A percentile compares a stretch with the other conserved stretches of the same genome.
These are phyloP conservation scores for Caenorhabditis sp. DNA, from an alignment of 2,888 invertebrate genomes.

Conservation along the genomic window DNA sequence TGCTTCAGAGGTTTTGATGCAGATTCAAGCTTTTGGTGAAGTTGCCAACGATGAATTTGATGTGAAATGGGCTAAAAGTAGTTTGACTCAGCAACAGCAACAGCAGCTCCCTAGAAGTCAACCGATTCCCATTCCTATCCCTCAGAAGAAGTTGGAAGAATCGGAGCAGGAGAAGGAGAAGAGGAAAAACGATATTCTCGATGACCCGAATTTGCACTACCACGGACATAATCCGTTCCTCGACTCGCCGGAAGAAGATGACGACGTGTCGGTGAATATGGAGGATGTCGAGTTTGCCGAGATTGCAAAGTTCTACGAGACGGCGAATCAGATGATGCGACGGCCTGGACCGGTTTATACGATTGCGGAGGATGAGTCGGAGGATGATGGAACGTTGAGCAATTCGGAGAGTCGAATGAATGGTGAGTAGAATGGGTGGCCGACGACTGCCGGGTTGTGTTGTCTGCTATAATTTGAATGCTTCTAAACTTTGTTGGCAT, in stretches of 20 bases:
- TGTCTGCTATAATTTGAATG: background rate
- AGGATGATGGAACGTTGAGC: slow-evolving; percentile 55
- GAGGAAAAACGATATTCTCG: slow-evolving; percentile 15
- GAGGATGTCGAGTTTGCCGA: slow-evolving; percentile 54
- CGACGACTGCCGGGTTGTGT: background rate
- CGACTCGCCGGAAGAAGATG: slow-evolving; percentile 63
- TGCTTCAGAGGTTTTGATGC: slow-evolving; percentile 59
- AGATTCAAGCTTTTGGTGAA: slow-evolving; percentile 69
- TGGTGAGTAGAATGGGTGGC: slow-evolving; percentile 25
- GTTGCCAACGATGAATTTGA: slow-evolving; percentile 70
- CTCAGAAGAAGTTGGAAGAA: slow-evolving; percentile 31
- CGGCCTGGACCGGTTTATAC: slow-evolving; percentile 71
- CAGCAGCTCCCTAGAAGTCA: slow-evolving; percentile 17
- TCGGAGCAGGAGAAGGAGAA: slow-evolving; percentile 21
- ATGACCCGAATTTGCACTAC: slow-evolving; percentile 23
- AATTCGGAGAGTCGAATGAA: slow-evolving; percentile 55
- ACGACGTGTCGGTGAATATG: slow-evolving; percentile 58
- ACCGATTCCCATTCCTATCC: slow-evolving; percentile 35
- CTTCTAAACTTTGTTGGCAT: no score
- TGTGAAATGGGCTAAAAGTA: slow-evolving; percentile 66
- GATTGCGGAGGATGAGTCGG: slow-evolving; percentile 70
- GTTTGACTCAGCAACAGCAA: background rate
- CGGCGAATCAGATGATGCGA: slow-evolving; percentile 43
- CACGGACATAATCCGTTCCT: slow-evolving; percentile 62
- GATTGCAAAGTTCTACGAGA: slow-evolving; percentile 39